A percentile compares a stretch with the other conserved stretches of the same genome.
Conservation (phyloP, 1,140 invertebrate species). For the Oncopeltus fasciatus region DNA sequence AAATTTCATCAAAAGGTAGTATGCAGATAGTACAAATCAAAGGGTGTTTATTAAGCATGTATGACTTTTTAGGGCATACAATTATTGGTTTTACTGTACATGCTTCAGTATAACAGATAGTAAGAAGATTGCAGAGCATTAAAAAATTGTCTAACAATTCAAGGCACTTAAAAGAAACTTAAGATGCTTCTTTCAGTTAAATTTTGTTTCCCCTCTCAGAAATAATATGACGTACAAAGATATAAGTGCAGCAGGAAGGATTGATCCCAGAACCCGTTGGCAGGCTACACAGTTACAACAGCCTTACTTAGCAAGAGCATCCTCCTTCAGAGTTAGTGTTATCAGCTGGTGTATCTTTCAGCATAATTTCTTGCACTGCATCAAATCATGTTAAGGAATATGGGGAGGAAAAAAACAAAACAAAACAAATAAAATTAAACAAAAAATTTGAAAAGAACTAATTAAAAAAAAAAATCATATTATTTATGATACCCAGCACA, state of each 20-base stretch:
- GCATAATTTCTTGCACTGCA: constrained; percentile 93
- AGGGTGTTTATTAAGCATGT: too few relatives aligned
- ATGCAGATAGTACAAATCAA: too few relatives aligned
- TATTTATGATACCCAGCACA: too few relatives aligned
- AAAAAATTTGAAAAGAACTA: background rate
- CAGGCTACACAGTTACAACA: background rate
- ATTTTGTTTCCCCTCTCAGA: background rate
- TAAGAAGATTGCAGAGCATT: too few relatives aligned
- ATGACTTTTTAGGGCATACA: too few relatives aligned
- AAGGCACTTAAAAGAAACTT: background rate
- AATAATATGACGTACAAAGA: background rate
- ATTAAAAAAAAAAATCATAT: constrained; percentile 23
- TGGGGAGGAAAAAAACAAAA: constrained; percentile 12
- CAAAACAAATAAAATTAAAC: background rate
- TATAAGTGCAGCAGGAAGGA: background rate
- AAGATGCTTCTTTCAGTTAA: background rate
- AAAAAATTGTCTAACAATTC: too few relatives aligned
- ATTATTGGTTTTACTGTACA: too few relatives aligned
- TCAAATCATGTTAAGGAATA: constrained; percentile 33
- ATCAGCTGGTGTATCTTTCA: constrained; percentile 89
- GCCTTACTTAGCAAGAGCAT: constrained; percentile 67
- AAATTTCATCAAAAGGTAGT: too few relatives aligned
- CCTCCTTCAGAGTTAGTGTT: constrained; percentile 75
- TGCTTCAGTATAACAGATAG: too few relatives aligned
- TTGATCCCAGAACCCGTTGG: constrained; percentile 8